Evolutionary conservation across 2,797 vertebrate species (phyloP), one percentile per base, ranked within the genome.

Genomic region (Apogon talboti): DNA sequence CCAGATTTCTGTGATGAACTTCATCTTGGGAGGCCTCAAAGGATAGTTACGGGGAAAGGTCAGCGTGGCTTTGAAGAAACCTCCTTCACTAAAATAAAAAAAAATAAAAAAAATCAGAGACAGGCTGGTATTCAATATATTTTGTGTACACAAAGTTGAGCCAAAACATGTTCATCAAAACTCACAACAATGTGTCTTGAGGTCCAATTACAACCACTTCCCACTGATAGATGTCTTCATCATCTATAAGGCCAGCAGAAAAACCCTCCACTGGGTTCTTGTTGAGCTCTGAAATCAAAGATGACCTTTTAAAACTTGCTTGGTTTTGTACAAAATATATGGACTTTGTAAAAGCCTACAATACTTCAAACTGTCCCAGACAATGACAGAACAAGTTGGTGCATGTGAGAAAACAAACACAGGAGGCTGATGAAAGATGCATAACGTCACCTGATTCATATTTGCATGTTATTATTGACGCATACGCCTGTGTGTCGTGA

Each of bases 191-290:
- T 0, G 93, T 94, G 78, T 95, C 93, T 11, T 94, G 92, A 14
- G 94, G 94, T 16, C 93, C 94, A 18, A 94, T 94, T 43, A 95
- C 83, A 2, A 94, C 90, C 51, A 95, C 93, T 70, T 93, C 93
- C 93, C 94, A 94, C 72, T 92, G 92, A 79, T 94, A 93, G 42
- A 94, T 94, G 85, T 94, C 91, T 60, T 94, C 84, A 14, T 95
- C 92, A 16, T 94, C 93, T 2, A 93, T 89, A 1, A 94, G 88
- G 33, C 92, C 93, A 1, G 92, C 94, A 60, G 94, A 95, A 67
- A 94, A 94, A 13, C 92, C 94, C 45, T 94, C 92, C 65, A 93
- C 93, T 9, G 94, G 94, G 80, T 94, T 94, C 74, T 93, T 94
- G 81, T 93, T 93, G 33, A 94, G 87, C 79, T 95, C 93, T 92